Conservation (phyloP, 2,888 invertebrate genomes). For the Arge pagana region DNA sequence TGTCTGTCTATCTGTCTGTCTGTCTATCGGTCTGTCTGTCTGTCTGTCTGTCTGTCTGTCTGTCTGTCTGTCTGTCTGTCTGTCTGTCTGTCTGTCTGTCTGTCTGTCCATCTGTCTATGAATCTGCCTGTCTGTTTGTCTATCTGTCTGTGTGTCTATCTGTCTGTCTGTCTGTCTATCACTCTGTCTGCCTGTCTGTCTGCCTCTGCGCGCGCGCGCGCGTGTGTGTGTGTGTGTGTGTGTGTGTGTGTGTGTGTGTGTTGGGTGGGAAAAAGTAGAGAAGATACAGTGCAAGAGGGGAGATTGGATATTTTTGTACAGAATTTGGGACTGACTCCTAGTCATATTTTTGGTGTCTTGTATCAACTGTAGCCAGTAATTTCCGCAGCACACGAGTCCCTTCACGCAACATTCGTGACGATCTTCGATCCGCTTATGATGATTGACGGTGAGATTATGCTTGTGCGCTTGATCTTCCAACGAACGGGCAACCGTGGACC, state of each 20-base stretch:
- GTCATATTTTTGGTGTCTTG: constrained; percentile 86
- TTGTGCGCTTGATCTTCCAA: constrained; percentile 75
- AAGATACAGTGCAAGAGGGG: constrained; percentile 1
- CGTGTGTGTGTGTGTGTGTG: too few relatives aligned
- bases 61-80: too few relatives aligned
- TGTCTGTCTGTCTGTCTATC: too few relatives aligned
- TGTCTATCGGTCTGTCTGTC: too few relatives aligned
- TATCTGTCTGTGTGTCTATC: too few relatives aligned
- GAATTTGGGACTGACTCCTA: constrained; percentile 66
- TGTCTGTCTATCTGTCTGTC: too few relatives aligned
- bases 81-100: too few relatives aligned
- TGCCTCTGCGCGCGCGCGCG: neutral
- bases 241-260: too few relatives aligned
- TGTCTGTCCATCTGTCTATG: too few relatives aligned
- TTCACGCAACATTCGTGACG: constrained; percentile 78
- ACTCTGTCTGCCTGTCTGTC: too few relatives aligned
- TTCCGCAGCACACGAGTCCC: constrained; percentile 75
- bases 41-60: too few relatives aligned
- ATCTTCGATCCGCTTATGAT: constrained; percentile 72
- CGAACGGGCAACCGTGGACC: constrained; percentile 81
- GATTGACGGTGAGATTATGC: constrained; percentile 84
- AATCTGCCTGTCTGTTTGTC: too few relatives aligned
- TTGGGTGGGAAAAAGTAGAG: neutral
- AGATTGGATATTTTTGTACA: constrained; percentile 23
- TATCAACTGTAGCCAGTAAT: constrained; percentile 82